Evolutionary conservation across 2,888 invertebrate species (phyloP).

Genomic region (Plagiodera versicolora): DNA sequence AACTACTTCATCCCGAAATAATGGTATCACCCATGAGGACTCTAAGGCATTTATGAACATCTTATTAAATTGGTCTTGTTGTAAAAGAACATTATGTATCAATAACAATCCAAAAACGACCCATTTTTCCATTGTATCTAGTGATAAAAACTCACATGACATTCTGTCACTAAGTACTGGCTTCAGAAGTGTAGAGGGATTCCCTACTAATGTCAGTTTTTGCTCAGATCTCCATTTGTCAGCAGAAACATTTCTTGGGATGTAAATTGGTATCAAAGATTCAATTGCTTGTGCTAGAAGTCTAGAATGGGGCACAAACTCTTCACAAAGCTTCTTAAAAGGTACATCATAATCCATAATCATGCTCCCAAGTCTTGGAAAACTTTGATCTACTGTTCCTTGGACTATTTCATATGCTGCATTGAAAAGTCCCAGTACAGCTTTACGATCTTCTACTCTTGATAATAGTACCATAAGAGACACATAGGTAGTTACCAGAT

Average conservation of each 20-base stretch:
- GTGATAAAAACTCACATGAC: slow-evolving; percentile 95
- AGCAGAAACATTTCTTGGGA: slow-evolving; percentile 86
- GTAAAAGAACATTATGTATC: slow-evolving; percentile 80
- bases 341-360: slow-evolving; percentile 98
- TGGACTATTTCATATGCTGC: slow-evolving; percentile 97
- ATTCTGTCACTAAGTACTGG: slow-evolving; percentile 94
- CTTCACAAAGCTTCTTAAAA: slow-evolving; percentile 92
- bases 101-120: slow-evolving; percentile 92
- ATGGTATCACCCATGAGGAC: slow-evolving; percentile 89
- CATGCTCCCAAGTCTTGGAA: slow-evolving; percentile 95
- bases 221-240: slow-evolving; percentile 94
- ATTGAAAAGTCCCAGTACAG: slow-evolving; percentile 95
- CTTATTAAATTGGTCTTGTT: slow-evolving; percentile 77
- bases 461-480: slow-evolving; percentile 97
- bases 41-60: slow-evolving; percentile 92
- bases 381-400: slow-evolving; percentile 82
- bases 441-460: slow-evolving; percentile 96
- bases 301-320: slow-evolving; percentile 93
- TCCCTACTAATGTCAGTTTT: slow-evolving; percentile 89
- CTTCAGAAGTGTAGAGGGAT: slow-evolving; percentile 91
- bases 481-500: slow-evolving; percentile 91
- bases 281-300: slow-evolving; percentile 82
- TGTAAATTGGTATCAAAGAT: slow-evolving; percentile 86
- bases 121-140: slow-evolving; percentile 96
- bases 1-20: slow-evolving; percentile 97